These are phyloP conservation scores for Nibea coibor DNA, from an alignment of 2,113 vertebrate genomes.

Conservation along the genomic window DNA sequence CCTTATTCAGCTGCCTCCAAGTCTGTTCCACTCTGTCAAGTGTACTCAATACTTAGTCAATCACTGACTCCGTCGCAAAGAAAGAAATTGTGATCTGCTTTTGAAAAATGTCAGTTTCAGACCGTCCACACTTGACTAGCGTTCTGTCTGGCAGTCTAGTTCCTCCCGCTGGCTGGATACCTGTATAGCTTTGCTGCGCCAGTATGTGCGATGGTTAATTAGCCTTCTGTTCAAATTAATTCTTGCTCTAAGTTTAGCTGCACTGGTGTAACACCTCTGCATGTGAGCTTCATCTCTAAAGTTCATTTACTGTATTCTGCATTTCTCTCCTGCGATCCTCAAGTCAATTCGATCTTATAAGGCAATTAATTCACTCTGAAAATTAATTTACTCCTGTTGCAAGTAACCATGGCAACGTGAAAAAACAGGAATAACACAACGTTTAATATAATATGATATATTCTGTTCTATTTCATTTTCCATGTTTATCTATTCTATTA, in stretches of 20 bases:
- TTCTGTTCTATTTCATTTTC: no score
- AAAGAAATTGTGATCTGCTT: slow-evolving; percentile 3
- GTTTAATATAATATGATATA: neutral
- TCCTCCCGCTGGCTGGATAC: no score
- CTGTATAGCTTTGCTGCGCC: no score
- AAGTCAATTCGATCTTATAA: slow-evolving; percentile 3
- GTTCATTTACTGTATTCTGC: neutral
- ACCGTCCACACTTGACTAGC: neutral
- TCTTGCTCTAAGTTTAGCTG: slow-evolving; percentile 1
- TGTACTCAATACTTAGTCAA: neutral
- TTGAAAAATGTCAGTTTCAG: slow-evolving; percentile 14
- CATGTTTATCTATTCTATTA: no score
- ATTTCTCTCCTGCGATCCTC: slow-evolving; percentile 10
- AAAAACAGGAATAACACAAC: neutral
- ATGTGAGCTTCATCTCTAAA: neutral
- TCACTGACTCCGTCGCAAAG: neutral
- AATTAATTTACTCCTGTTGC: slow-evolving; percentile 13
- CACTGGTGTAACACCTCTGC: neutral
- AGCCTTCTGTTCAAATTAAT: neutral
- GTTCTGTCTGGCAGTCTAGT: neutral
- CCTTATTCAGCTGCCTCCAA: neutral
- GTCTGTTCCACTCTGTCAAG: slow-evolving; percentile 2
- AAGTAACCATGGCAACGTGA: neutral
- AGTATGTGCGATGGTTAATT: neutral
- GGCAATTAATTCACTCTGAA: slow-evolving; percentile 22